A percentile compares a stretch with the other conserved stretches of the same genome.
Conservation (phyloP, 2,888 invertebrate species). For the Neocrepidodera transversa region DNA sequence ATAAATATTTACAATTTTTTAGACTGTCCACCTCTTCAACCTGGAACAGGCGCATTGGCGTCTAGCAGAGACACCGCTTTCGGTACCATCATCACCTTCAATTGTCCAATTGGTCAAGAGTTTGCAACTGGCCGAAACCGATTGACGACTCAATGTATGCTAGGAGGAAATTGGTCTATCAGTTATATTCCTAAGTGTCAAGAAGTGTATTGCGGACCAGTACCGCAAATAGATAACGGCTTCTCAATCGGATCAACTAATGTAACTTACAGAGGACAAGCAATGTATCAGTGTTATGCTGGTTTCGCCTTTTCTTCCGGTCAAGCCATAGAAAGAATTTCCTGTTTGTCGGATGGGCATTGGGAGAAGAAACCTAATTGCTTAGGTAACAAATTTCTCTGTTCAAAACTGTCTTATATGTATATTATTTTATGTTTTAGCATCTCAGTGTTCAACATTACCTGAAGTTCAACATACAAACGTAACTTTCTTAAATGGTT, state of each 20-base stretch:
- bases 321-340: conserved; percentile 85
- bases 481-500: conserved; percentile 85
- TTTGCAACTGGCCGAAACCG: conserved; percentile 88
- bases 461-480: conserved; percentile 89
- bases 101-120: conserved; percentile 93
- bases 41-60: conserved; percentile 87
- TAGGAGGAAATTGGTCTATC: conserved; percentile 91
- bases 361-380: conserved; percentile 94
- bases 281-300: conserved; percentile 96
- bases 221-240: conserved; percentile 97
- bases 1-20: too few species aligned
- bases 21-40: conserved; percentile 87
- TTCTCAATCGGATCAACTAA: conserved; percentile 96
- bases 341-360: conserved; percentile 86
- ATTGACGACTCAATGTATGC: conserved; percentile 84
- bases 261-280: conserved; percentile 91
- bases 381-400: conserved; percentile 69
- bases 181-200: conserved; percentile 93
- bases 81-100: conserved; percentile 86
- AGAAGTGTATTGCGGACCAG: conserved; percentile 97
- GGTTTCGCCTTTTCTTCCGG: conserved; percentile 93
- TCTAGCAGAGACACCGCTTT: conserved; percentile 92
- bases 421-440: conserved; percentile 60
- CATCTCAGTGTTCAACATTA: conserved; percentile 88
- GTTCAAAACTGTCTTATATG: not conserved